phyloP scores from a whole-genome alignment of 2,888 invertebrate genomes.

The Steinernema hermaphroditum region DNA sequence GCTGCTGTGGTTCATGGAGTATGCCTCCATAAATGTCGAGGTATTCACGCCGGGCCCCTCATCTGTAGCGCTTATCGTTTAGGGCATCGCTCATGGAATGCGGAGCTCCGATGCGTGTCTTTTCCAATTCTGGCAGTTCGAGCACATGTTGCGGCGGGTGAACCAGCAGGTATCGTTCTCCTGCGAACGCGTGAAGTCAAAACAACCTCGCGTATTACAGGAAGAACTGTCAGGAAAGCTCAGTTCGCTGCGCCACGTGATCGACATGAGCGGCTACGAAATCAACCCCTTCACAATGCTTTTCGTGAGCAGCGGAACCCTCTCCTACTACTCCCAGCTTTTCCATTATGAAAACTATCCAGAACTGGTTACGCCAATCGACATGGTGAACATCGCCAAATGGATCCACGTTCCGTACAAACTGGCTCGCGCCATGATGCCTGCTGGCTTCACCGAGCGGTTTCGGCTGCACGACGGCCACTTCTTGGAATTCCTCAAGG shows the following conservation, averaged over 20 bases:
- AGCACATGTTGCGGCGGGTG: slow-evolving; percentile 62
- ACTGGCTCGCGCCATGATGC: slow-evolving; percentile 61
- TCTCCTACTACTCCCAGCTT: slow-evolving; percentile 65
- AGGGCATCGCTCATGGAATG: slow-evolving; percentile 62
- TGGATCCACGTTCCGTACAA: slow-evolving; percentile 66
- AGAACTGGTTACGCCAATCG: slow-evolving; percentile 53
- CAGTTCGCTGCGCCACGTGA: slow-evolving; percentile 60
- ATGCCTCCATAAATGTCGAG: slow-evolving; percentile 63
- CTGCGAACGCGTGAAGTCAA: too few species aligned
- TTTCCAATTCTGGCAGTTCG: slow-evolving; percentile 65
- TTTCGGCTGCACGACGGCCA: slow-evolving; percentile 63
- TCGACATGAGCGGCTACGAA: slow-evolving; percentile 64
- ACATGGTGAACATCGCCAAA: slow-evolving; percentile 57
- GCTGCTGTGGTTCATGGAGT: slow-evolving; percentile 65
- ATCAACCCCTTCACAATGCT: slow-evolving; percentile 66
- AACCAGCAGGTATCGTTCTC: slow-evolving; percentile 57
- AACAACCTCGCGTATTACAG: slow-evolving; percentile 38
- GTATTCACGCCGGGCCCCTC: slow-evolving; percentile 34
- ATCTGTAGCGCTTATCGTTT: slow-evolving; percentile 47
- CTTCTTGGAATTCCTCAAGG: slow-evolving; percentile 52
- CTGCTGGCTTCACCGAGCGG: slow-evolving; percentile 63
- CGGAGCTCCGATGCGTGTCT: slow-evolving; percentile 59
- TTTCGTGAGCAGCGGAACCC: slow-evolving; percentile 62
- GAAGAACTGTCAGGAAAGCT: slow-evolving; percentile 60
- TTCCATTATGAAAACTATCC: slow-evolving; percentile 67